Conservation (phyloP, 2,888 invertebrate genomes). For the Yponomeuta cagnagella region DNA sequence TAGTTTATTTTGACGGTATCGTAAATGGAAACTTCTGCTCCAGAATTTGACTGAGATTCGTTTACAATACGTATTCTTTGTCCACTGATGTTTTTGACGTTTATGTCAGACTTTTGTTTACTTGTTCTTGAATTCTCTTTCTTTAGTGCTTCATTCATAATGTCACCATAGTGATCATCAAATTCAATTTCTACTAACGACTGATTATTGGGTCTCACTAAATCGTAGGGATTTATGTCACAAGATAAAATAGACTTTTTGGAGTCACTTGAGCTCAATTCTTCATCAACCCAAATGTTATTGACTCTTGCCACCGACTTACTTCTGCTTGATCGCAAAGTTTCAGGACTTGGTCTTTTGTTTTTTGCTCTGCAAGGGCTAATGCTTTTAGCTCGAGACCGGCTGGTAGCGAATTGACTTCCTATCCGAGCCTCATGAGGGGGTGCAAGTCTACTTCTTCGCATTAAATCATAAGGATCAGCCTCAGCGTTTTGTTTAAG, state of each 20-base stretch:
- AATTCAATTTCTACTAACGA: constrained; percentile 69
- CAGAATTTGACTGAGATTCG: constrained; percentile 56
- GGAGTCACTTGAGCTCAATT: constrained; percentile 40
- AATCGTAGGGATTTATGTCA: constrained; percentile 89
- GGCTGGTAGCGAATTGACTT: constrained; percentile 66
- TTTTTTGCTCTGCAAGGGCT: constrained; percentile 75
- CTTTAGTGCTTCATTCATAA: constrained; percentile 57
- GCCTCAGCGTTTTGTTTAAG: constrained; percentile 74
- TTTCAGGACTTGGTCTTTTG: constrained; percentile 67
- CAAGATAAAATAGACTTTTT: constrained; percentile 87
- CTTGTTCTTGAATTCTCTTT: constrained; percentile 40
- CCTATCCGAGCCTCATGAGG: constrained; percentile 75
- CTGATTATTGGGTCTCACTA: constrained; percentile 78
- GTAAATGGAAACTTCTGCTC: constrained; percentile 59
- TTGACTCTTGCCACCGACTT: constrained; percentile 68
- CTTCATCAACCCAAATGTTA: constrained; percentile 66
- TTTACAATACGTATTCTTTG: constrained; percentile 80
- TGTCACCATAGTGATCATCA: constrained; percentile 67
- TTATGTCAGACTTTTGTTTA: constrained; percentile 62
- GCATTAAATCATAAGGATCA: constrained; percentile 90
- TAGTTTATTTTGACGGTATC: constrained; percentile 55
- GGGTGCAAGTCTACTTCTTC: constrained; percentile 83
- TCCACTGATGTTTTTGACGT: constrained; percentile 80
- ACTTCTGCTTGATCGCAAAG: constrained; percentile 56
- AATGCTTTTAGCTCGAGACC: constrained; percentile 73